Conservation (phyloP, 2,888 invertebrate species). For the Heliconius charithonia region DNA sequence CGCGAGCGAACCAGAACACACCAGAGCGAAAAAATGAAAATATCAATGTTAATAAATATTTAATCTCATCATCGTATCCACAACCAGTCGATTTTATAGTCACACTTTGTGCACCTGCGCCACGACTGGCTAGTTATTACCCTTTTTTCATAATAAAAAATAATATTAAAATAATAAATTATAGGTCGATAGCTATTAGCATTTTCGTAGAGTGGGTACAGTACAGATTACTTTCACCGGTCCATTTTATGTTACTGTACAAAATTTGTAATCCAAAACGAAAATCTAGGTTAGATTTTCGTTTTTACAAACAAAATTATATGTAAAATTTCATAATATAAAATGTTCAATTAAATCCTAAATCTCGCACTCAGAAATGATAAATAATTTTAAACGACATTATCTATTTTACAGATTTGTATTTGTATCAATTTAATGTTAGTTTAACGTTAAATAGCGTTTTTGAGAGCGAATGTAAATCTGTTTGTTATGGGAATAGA, state of each 20-base stretch:
- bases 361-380: not conserved
- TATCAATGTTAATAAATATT: too few relatives aligned
- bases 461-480: not conserved
- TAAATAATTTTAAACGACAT: not conserved
- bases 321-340: not conserved
- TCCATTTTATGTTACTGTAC: not conserved
- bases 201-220: not conserved
- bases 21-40: too few relatives aligned
- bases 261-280: not conserved
- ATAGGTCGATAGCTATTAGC: constrained; percentile 4
- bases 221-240: not conserved
- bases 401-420: not conserved
- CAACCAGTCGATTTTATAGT: too few relatives aligned
- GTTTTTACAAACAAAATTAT: not conserved
- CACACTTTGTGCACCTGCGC: too few relatives aligned
- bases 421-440: not conserved
- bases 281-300: not conserved
- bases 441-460: not conserved
- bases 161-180: not conserved
- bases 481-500: not conserved
- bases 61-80: too few relatives aligned
- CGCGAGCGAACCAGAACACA: too few relatives aligned
- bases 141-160: too few relatives aligned
- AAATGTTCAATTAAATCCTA: constrained; percentile 7
- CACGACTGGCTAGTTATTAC: too few relatives aligned